Evolutionary conservation across 2,797 vertebrate species (phyloP).

Genomic region (Sparus aurata): DNA sequence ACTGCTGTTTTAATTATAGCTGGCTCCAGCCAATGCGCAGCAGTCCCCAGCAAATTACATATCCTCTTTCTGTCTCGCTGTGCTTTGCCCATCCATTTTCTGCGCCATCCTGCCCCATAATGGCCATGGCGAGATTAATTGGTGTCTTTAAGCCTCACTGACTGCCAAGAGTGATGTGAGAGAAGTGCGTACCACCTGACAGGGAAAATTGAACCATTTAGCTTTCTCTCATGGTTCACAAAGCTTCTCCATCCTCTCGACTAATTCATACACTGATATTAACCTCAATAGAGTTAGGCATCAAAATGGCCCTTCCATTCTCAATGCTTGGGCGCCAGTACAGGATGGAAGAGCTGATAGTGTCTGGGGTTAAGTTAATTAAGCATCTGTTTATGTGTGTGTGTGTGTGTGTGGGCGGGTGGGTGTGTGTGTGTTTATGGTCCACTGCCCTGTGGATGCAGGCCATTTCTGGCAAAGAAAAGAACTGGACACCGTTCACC

Average conservation of each 20-base stretch:
- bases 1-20: slow-evolving; percentile 66
- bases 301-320: slow-evolving; percentile 20
- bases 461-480: slow-evolving; percentile 23
- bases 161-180: slow-evolving; percentile 62
- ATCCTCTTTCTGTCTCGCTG: slow-evolving; percentile 51
- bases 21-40: slow-evolving; percentile 51
- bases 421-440: slow-evolving; percentile 17
- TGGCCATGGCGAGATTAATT: slow-evolving; percentile 70
- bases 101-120: slow-evolving; percentile 52
- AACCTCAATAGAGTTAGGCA: slow-evolving; percentile 35
- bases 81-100: slow-evolving; percentile 61
- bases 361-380: slow-evolving; percentile 27
- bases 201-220: slow-evolving; percentile 65
- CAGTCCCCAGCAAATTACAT: slow-evolving; percentile 64
- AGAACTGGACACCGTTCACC: slow-evolving; percentile 7
- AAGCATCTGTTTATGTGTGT: slow-evolving; percentile 36
- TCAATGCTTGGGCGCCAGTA: slow-evolving; percentile 16
- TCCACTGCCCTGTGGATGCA: slow-evolving; percentile 8
- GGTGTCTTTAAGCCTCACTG: slow-evolving; percentile 66
- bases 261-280: slow-evolving; percentile 51
- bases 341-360: slow-evolving; percentile 12
- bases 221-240: slow-evolving; percentile 59
- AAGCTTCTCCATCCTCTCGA: slow-evolving; percentile 39
- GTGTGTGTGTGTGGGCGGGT: slow-evolving; percentile 18
- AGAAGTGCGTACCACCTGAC: slow-evolving; percentile 55